A percentile compares a stretch with the other conserved stretches of the same genome.
Evolutionary conservation across 1,140 invertebrate genomes (phyloP).

Genomic region (Magallana gigas): DNA sequence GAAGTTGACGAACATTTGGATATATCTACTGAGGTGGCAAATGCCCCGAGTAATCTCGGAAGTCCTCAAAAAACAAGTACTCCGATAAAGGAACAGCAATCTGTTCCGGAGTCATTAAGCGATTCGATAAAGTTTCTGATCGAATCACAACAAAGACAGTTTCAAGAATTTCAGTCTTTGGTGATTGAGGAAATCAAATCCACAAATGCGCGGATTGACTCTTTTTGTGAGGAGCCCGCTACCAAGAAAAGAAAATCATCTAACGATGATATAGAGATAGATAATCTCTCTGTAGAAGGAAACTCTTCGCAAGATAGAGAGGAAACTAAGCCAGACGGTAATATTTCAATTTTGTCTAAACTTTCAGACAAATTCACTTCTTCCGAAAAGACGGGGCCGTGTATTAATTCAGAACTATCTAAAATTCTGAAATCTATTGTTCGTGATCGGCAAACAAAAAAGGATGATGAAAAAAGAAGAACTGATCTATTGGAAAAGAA

Average conservation of each 20-base stretch:
- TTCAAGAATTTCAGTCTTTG: constrained; percentile 27
- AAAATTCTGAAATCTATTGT: neutral
- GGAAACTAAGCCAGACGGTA: neutral
- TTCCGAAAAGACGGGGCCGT: neutral
- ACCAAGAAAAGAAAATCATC: neutral
- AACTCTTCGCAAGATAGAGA: neutral
- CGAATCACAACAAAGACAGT: constrained; percentile 25
- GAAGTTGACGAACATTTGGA: neutral
- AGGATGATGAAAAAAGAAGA: constrained; percentile 26
- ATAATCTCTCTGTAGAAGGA: neutral
- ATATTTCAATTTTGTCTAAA: constrained; percentile 17
- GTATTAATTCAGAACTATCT: neutral
- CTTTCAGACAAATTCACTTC: neutral
- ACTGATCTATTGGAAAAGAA: neutral
- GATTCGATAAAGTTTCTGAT: neutral
- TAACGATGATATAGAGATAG: neutral
- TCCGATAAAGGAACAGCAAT: constrained; percentile 20
- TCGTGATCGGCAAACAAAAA: neutral
- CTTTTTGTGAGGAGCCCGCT: neutral
- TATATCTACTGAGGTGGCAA: neutral
- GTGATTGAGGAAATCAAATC: constrained; percentile 1
- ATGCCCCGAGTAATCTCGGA: neutral
- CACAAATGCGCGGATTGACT: constrained; percentile 10
- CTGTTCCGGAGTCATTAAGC: constrained; percentile 3
- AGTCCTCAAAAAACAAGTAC: neutral